phyloP scores from a whole-genome alignment of 2,113 vertebrate genomes.

The Bujurquina vittata region DNA sequence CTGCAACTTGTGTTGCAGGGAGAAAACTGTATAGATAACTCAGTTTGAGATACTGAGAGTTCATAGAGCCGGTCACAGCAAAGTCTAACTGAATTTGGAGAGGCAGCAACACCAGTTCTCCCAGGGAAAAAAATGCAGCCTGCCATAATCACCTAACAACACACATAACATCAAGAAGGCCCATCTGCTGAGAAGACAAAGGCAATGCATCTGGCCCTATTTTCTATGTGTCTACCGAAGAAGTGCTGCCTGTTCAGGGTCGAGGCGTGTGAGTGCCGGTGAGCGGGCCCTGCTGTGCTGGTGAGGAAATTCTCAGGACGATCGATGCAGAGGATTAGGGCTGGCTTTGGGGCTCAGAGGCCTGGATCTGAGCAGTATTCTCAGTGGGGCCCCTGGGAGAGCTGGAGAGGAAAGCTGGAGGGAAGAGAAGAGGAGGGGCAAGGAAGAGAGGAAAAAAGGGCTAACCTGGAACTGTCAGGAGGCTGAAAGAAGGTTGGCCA shows the following conservation, averaged over 20 bases:
- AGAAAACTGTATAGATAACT: constrained; percentile 2
- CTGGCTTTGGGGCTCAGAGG: constrained; percentile 84
- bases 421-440: constrained; percentile 66
- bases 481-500: constrained; percentile 72
- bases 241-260: constrained; percentile 55
- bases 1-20: not conserved
- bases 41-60: constrained; percentile 18
- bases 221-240: constrained; percentile 34
- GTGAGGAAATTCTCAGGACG: constrained; percentile 84
- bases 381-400: constrained; percentile 76
- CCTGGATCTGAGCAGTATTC: constrained; percentile 82
- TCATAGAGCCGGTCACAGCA: constrained; percentile 8
- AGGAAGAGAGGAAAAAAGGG: constrained; percentile 60
- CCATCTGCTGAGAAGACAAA: constrained; percentile 46
- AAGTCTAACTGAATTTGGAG: constrained; percentile 19
- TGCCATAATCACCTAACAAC: constrained; percentile 39
- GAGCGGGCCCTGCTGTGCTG: constrained; percentile 74
- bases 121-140: not conserved
- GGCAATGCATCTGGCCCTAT: constrained; percentile 42
- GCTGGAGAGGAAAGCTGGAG: constrained; percentile 64
- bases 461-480: constrained; percentile 85
- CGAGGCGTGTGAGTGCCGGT: constrained; percentile 61
- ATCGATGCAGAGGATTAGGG: constrained; percentile 84
- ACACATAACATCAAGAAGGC: constrained; percentile 29
- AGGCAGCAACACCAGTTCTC: constrained; percentile 18